Conservation (phyloP, 2,113 vertebrate species). For the Theristicus caerulescens region DNA sequence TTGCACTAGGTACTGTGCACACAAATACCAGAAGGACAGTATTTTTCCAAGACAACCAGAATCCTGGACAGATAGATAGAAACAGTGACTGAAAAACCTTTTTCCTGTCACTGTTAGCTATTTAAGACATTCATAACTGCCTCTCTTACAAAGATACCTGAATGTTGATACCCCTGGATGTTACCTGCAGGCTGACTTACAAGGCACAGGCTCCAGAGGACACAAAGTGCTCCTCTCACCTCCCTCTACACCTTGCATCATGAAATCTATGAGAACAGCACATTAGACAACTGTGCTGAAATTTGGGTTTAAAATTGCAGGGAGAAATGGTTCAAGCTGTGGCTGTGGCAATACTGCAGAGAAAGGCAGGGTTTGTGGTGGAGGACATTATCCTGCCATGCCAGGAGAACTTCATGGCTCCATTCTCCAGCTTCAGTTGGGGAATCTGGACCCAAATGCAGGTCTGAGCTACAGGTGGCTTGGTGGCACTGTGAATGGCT, state of each 20-base stretch:
- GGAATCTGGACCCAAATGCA: not conserved
- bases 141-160: not conserved
- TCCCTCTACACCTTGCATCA: not conserved
- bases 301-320: not conserved
- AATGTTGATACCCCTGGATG: not conserved
- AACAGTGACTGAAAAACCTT: not conserved
- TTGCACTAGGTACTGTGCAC: not conserved
- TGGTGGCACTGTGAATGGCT: not conserved
- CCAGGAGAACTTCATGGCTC: not conserved
- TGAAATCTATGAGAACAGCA: not conserved
- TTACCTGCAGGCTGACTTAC: not conserved
- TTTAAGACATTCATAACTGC: not conserved
- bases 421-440: not conserved
- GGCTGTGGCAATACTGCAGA: not conserved
- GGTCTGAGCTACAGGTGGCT: not conserved
- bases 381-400: fast-evolving
- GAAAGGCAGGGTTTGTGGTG: not conserved
- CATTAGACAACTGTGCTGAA: not conserved
- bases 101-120: not conserved
- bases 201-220: not conserved
- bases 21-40: not conserved
- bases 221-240: not conserved
- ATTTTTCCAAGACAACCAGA: not conserved
- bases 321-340: not conserved
- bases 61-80: not conserved